These are phyloP conservation scores for Panagrolaimus sp. DNA, from an alignment of 1,140 invertebrate genomes.

Conservation along the genomic window DNA sequence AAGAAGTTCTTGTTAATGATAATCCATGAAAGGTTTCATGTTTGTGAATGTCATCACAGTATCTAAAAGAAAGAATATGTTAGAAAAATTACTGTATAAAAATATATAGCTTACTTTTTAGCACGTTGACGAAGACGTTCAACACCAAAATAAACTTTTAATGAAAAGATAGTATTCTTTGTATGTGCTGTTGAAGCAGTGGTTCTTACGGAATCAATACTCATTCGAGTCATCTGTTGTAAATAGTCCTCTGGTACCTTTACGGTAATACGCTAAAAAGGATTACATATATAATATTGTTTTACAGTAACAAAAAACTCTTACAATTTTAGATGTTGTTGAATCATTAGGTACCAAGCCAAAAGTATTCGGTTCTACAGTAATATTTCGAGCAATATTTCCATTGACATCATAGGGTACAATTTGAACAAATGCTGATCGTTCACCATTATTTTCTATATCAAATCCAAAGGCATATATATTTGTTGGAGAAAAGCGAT, in stretches of 20 bases:
- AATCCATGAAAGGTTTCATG: too few relatives aligned
- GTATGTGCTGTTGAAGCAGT: not conserved
- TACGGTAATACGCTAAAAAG: too few relatives aligned
- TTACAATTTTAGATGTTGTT: not conserved
- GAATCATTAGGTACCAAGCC: not conserved
- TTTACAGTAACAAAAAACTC: not conserved
- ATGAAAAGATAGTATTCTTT: not conserved
- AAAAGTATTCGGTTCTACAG: not conserved
- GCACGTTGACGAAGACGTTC: not conserved
- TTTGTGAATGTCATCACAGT: too few relatives aligned
- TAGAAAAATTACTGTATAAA: too few relatives aligned
- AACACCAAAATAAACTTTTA: not conserved
- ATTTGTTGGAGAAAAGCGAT: not conserved
- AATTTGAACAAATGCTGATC: not conserved
- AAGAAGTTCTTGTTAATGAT: too few relatives aligned
- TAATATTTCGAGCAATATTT: not conserved
- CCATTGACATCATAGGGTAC: not conserved
- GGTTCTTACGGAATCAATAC: not conserved
- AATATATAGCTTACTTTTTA: not conserved
- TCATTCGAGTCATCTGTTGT: not conserved
- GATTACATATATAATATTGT: too few relatives aligned
- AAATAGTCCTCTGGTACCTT: not conserved
- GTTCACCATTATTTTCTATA: not conserved
- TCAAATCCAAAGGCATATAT: not conserved
- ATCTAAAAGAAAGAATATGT: too few relatives aligned